A percentile compares a stretch with the other conserved stretches of the same genome.
Conservation (phyloP, 2,797 vertebrate genomes). For the Myotis pilosus region DNA sequence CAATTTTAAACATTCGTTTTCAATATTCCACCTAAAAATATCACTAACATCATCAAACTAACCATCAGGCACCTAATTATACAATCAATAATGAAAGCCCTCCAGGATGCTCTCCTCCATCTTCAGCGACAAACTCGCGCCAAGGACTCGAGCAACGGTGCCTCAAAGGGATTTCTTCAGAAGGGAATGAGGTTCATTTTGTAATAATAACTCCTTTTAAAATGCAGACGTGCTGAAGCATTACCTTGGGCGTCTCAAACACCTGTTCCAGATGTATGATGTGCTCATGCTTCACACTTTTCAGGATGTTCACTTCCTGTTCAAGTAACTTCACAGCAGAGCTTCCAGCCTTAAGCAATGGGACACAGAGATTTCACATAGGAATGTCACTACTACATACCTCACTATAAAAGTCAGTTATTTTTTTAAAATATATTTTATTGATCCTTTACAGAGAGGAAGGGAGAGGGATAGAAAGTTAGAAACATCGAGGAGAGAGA, state of each 20-base stretch:
- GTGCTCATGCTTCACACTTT: constrained; percentile 87
- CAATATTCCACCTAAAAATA: constrained; percentile 47
- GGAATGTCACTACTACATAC: not conserved
- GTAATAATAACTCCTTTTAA: not conserved
- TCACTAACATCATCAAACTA: constrained; percentile 40
- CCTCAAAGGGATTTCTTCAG: not conserved
- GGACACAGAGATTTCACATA: constrained; percentile 51
- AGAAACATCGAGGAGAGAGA: too few relatives aligned
- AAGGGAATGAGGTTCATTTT: constrained; percentile 45
- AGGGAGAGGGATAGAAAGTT: too few relatives aligned
- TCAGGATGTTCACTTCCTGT: constrained; percentile 91
- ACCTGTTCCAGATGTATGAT: constrained; percentile 92
- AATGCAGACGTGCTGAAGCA: constrained; percentile 14
- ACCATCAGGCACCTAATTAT: constrained; percentile 57
- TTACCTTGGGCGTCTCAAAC: constrained; percentile 89
- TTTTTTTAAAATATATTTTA: not conserved
- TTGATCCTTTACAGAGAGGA: too few relatives aligned
- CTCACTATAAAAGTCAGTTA: constrained; percentile 1
- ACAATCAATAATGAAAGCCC: constrained; percentile 65
- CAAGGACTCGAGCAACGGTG: constrained; percentile 40
- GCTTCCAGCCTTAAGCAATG: constrained; percentile 87
- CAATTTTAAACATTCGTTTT: constrained; percentile 54
- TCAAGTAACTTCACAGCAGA: constrained; percentile 88
- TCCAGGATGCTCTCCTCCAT: constrained; percentile 51
- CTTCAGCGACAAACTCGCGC: constrained; percentile 48